Conservation (phyloP, 2,113 vertebrate species). For the Chaetops frenatus region DNA sequence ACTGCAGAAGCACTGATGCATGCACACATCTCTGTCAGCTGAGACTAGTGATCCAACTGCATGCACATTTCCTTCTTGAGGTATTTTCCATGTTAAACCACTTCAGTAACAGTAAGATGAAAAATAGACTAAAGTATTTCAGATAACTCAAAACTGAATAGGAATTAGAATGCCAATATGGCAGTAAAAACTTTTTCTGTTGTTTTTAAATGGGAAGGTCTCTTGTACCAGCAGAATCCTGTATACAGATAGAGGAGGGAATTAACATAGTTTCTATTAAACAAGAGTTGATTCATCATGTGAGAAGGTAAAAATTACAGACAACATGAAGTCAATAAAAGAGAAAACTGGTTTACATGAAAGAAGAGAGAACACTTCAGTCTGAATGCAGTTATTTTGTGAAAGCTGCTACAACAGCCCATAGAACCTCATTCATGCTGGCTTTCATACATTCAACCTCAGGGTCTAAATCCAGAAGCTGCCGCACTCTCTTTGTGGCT, state of each 20-base stretch:
- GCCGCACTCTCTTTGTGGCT: not conserved
- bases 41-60: constrained; percentile 35
- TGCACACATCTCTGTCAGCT: constrained; percentile 22
- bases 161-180: constrained; percentile 70
- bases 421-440: not conserved
- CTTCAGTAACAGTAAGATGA: constrained; percentile 10
- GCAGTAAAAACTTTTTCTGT: constrained; percentile 42
- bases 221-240: constrained; percentile 71
- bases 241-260: constrained; percentile 37
- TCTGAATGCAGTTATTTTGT: constrained; percentile 80
- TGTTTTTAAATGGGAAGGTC: constrained; percentile 59
- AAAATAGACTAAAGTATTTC: constrained; percentile 10
- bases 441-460: not conserved
- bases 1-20: constrained; percentile 24
- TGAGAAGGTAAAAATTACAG: constrained; percentile 68
- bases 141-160: constrained; percentile 22
- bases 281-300: constrained; percentile 53
- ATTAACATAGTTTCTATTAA: constrained; percentile 60
- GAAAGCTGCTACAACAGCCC: constrained; percentile 71
- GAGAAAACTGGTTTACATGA: constrained; percentile 57
- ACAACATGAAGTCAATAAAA: constrained; percentile 65
- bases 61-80: constrained; percentile 14
- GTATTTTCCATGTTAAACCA: constrained; percentile 19
- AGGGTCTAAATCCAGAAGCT: not conserved
- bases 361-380: not conserved